These are phyloP conservation scores for Amphimallon solstitiale DNA, from an alignment of 2,888 invertebrate species.

Conservation along the genomic window DNA sequence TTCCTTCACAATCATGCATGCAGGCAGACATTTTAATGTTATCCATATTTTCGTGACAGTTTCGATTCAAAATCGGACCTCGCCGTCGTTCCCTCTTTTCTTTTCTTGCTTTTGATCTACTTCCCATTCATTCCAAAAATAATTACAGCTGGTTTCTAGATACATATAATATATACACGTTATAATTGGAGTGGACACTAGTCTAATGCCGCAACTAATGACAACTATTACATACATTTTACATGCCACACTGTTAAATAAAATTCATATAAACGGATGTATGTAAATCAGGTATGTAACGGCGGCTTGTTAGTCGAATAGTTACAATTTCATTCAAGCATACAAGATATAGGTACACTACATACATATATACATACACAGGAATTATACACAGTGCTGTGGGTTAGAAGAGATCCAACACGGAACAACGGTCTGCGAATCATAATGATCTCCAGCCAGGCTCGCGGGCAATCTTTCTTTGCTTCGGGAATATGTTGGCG, in stretches of 20 bases:
- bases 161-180: too few relatives aligned
- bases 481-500: conserved; percentile 31
- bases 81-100: neutral
- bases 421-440: conserved; percentile 20
- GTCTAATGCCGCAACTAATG: conserved; percentile 22
- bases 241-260: conserved; percentile 19
- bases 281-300: conserved; percentile 33
- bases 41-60: neutral
- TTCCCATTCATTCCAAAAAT: conserved; percentile 29
- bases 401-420: conserved; percentile 1
- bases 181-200: conserved; percentile 11
- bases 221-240: conserved; percentile 26
- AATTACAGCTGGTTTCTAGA: conserved; percentile 22
- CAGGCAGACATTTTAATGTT: too few relatives aligned
- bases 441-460: conserved; percentile 21
- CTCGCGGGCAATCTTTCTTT: conserved; percentile 21
- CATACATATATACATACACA: too few relatives aligned
- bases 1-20: too few relatives aligned
- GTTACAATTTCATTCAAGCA: conserved; percentile 14
- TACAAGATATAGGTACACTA: neutral
- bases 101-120: conserved; percentile 11
- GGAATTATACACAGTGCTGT: too few relatives aligned
- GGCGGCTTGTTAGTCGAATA: conserved; percentile 28
- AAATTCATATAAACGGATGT: conserved; percentile 30
- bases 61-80: neutral